A percentile compares a stretch with the other conserved stretches of the same genome.
These are phyloP conservation scores for Indicator indicator DNA, from an alignment of 2,113 vertebrate species.

Conservation along the genomic window DNA sequence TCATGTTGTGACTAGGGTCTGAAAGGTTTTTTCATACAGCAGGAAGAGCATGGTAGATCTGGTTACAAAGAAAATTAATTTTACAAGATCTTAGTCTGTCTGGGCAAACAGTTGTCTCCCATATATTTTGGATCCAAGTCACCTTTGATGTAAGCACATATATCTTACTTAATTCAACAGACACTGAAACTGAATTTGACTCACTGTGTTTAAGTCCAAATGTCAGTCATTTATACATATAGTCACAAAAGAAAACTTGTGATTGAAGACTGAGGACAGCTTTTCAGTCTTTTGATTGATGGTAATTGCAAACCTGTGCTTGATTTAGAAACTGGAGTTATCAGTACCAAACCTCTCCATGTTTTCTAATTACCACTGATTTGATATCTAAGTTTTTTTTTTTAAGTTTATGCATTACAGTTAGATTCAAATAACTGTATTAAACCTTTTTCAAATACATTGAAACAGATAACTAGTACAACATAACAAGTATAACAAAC, in stretches of 20 bases:
- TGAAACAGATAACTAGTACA: neutral
- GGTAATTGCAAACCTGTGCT: neutral
- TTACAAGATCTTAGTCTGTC: neutral
- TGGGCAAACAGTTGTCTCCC: neutral
- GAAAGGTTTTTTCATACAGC: neutral
- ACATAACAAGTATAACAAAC: neutral
- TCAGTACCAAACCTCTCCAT: neutral
- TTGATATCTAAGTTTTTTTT: neutral
- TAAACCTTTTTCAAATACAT: neutral
- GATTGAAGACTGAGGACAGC: neutral
- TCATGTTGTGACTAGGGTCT: neutral
- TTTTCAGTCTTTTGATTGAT: neutral
- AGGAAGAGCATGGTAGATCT: neutral
- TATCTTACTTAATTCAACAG: neutral
- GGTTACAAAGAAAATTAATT: constrained; percentile 19
- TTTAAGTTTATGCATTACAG: neutral
- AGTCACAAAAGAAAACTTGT: neutral
- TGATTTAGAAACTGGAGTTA: neutral
- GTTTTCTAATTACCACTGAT: neutral
- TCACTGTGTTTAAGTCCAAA: neutral
- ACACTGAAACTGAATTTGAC: neutral
- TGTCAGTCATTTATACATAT: neutral
- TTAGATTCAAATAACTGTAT: neutral
- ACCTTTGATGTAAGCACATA: neutral
- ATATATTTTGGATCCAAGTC: neutral